Conservation (phyloP, 2,797 vertebrate species). For the Notoglanidium macrostoma region DNA sequence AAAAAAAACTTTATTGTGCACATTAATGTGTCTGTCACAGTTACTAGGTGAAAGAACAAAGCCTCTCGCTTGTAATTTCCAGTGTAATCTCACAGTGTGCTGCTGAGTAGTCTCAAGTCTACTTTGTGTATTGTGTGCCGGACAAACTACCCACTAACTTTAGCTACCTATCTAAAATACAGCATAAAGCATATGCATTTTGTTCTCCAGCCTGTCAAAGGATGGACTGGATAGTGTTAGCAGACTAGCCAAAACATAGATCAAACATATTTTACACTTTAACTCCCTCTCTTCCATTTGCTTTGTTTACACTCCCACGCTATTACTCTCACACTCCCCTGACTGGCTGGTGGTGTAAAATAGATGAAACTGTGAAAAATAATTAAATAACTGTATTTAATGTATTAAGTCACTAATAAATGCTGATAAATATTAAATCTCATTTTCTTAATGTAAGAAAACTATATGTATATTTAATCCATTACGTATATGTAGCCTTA, state of each 20-base stretch:
- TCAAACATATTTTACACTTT: background rate
- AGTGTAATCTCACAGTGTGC: background rate
- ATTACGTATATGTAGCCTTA: background rate
- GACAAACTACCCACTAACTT: background rate
- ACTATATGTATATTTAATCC: background rate
- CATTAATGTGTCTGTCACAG: background rate
- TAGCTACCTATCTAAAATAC: background rate
- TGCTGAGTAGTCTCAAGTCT: background rate
- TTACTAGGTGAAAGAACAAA: background rate
- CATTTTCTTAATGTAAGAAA: background rate
- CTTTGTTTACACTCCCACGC: background rate
- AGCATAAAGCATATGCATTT: background rate
- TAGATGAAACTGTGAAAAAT: background rate
- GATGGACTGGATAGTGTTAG: background rate
- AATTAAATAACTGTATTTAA: background rate
- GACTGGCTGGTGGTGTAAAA: background rate
- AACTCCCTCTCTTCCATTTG: background rate
- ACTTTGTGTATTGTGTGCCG: background rate
- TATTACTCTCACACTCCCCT: background rate
- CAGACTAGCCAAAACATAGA: background rate
- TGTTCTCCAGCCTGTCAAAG: background rate
- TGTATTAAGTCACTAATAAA: background rate
- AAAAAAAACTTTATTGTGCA: background rate
- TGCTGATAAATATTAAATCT: background rate
- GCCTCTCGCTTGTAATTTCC: background rate